Evolutionary conservation across 2,888 invertebrate genomes (phyloP).

Genomic region (Drosophila falleni): DNA sequence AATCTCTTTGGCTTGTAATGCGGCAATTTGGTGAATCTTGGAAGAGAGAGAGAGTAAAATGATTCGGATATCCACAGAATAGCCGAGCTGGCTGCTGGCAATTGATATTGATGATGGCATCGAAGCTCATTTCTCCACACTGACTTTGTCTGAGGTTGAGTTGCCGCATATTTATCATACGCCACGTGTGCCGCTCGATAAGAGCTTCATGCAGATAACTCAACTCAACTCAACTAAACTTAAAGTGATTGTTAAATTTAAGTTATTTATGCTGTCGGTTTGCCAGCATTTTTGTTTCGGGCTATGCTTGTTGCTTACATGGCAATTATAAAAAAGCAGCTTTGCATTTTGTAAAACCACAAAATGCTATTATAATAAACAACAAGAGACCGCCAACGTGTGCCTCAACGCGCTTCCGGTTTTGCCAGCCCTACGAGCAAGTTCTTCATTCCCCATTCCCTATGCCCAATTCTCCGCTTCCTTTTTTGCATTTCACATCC

Average conservation of each 20-base stretch:
- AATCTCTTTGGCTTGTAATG: conserved; percentile 38
- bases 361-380: conserved; percentile 80
- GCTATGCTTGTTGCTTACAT: conserved; percentile 20
- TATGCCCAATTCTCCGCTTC: background rate
- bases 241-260: conserved; percentile 15
- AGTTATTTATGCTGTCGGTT: conserved; percentile 28
- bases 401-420: conserved; percentile 65
- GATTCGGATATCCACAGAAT: conserved; percentile 1
- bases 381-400: conserved; percentile 46
- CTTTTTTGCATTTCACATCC: conserved; percentile 11
- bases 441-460: background rate
- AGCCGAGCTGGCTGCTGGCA: conserved; percentile 16
- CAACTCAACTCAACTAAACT: conserved; percentile 4
- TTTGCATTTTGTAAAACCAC: conserved; percentile 60
- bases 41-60: conserved; percentile 20
- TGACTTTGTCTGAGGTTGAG: conserved; percentile 10
- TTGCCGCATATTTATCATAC: conserved; percentile 60
- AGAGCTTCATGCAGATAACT: conserved; percentile 22
- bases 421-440: conserved; percentile 19
- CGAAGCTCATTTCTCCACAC: conserved; percentile 9
- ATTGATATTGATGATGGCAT: conserved; percentile 75
- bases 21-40: conserved; percentile 53
- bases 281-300: background rate
- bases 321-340: conserved; percentile 69
- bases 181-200: conserved; percentile 48